Evolutionary conservation across 1,140 invertebrate species (phyloP).

Genomic region (Teleopsis dalmanni): DNA sequence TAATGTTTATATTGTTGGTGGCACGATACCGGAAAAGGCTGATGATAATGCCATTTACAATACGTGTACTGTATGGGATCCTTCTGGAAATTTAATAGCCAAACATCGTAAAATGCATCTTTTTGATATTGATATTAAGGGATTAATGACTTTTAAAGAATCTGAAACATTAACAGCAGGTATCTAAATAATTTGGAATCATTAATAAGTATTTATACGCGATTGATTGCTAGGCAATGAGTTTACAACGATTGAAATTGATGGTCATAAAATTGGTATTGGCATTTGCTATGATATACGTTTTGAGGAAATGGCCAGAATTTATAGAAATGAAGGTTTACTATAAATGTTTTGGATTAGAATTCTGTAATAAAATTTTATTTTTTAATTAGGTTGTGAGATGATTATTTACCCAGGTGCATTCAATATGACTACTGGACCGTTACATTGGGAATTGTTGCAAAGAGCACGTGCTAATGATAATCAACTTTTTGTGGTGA

Average conservation of each 20-base stretch:
- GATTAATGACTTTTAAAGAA: constrained; percentile 88
- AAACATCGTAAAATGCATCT: constrained; percentile 82
- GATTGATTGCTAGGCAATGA: too few relatives aligned
- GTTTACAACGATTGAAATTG: constrained; percentile 66
- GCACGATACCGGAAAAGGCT: constrained; percentile 77
- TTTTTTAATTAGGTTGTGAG: constrained; percentile 59
- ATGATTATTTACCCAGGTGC: constrained; percentile 86
- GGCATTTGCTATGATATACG: constrained; percentile 93
- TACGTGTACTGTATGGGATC: constrained; percentile 83
- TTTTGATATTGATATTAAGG: constrained; percentile 92
- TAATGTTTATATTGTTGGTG: constrained; percentile 76
- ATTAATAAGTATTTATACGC: too few relatives aligned
- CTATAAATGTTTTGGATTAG: neutral
- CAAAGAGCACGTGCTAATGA: constrained; percentile 70
- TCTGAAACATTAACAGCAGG: constrained; percentile 77
- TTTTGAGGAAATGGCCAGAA: constrained; percentile 80
- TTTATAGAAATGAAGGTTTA: constrained; percentile 69
- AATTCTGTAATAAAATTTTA: constrained; percentile 2
- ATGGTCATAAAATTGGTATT: constrained; percentile 73
- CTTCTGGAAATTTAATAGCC: constrained; percentile 65
- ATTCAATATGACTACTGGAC: constrained; percentile 93
- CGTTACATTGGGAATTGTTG: constrained; percentile 84
- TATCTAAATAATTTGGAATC: too few relatives aligned
- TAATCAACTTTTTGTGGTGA: constrained; percentile 73
- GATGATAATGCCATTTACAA: constrained; percentile 67